These are phyloP conservation scores for Gymnorhina tibicen DNA, from an alignment of 2,113 vertebrate species.

Conservation along the genomic window DNA sequence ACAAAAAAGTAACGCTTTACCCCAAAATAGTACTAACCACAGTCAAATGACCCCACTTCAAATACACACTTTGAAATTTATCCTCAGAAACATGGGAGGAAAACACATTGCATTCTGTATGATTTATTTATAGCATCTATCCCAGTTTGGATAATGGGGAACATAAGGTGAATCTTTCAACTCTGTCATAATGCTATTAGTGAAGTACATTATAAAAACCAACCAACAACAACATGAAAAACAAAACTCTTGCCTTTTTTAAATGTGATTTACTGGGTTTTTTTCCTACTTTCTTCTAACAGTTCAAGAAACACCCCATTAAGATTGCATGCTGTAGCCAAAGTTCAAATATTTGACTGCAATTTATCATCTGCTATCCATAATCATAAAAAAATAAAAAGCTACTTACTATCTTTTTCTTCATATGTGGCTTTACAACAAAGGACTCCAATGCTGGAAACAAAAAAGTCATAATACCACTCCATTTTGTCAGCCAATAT, in stretches of 20 bases:
- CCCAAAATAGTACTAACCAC: neutral
- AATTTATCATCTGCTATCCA: neutral
- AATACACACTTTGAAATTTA: neutral
- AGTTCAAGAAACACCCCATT: neutral
- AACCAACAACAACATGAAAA: too few relatives aligned
- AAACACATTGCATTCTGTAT: neutral
- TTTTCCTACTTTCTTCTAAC: neutral
- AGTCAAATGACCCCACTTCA: neutral
- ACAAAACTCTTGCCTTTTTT: neutral
- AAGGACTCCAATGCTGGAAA: neutral
- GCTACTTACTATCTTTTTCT: neutral
- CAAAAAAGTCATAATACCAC: neutral
- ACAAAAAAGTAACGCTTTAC: neutral
- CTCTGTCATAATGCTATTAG: neutral
- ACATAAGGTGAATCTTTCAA: neutral
- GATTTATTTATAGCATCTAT: neutral
- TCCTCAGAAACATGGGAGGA: neutral
- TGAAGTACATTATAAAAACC: neutral
- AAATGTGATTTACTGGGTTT: neutral
- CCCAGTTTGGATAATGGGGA: neutral
- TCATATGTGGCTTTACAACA: neutral
- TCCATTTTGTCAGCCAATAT: neutral
- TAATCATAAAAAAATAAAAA: neutral
- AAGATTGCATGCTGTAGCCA: fast-evolving
- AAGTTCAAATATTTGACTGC: neutral